Base-by-base conservation (phyloP, 2,797 vertebrate species). In the Microctenopoma stevenorrisi region DNA sequence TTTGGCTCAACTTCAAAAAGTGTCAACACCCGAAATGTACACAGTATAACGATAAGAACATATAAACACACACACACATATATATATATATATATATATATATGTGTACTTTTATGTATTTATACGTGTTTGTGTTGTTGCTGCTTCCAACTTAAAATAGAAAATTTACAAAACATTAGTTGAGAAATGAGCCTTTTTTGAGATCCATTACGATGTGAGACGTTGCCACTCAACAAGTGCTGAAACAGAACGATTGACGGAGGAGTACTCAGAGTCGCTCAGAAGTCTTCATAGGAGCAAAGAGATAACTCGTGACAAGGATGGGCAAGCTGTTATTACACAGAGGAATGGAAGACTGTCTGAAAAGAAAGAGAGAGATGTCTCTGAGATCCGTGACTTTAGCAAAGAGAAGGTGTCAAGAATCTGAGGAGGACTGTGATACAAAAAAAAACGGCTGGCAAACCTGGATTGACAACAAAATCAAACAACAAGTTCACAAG, bases 311-410 rank as follows among this genome's bases (percentile, higher is more conserved):
- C 58, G 6, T 44, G 47, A 81, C 76, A 72, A 22, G 72, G 61
- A 76, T 70, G 66, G 79, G 67, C 64, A 69, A 78, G 76, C 86
- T 78, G 85, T 66, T 82, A 86, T 87, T 86, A 85, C 78, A 69
- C 77, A 5, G 75, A 74, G 68, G 80, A 74, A 54, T 66, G 64
- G 84, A 65, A 66, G 66, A 74, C 67, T 16, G 49, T 71, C 59
- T 70, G 53, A 73, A 55, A 51, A 81, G 62, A 79, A 47, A 47
- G 3, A 22, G n/a, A 10, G 9, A 47, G 69, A 59, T 28, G 48
- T 64, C 64, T 80, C 25, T 54, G 53, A 72, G 56, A 15, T 22
- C 35, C 37, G 67, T 55, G 40, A 40, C 65, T 80, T 49, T 60
- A 22, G 26, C 50, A 26, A 73, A 83, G 81, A 81, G 70, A 76